Evolutionary conservation across 2,113 vertebrate species (phyloP), one percentile per base, ranked within the genome.

Genomic region (Ibidorhyncha struthersii): DNA sequence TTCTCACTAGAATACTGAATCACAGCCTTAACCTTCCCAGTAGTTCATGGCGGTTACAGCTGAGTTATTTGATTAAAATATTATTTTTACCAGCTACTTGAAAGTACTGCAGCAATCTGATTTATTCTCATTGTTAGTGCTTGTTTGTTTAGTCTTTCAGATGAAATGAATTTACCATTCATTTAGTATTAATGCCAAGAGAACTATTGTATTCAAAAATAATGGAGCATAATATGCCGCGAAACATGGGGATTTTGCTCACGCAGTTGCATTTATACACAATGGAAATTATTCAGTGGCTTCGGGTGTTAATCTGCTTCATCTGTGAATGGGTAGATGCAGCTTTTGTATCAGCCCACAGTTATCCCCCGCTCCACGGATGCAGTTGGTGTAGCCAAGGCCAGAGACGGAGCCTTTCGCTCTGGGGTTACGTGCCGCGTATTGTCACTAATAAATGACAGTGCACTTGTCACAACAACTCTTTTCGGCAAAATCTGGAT

Each of bases 21-120:
- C 55, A 4, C 66, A 73, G 49, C 79, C 82, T 86, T 79, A 40
- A 88, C 89, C 63, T 65, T 65, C 55, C 56, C 61, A 73, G 73
- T 10, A 77, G 86, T 70, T 97, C 78, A 22, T 25, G 56, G 72
- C 45, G 12, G 38, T 38, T 80, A 59, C 70, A 89, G 91, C 69
- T 30, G 74, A 95, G 89, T 81, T 79, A 88, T 93, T 93, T 84
- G 91, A 96, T 92, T 84, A 94, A 94, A 96, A 96, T 89, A 89
- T 72, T 85, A 69, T 79, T 95, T 95, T 95, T 84, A 63, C 71
- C 67, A 79, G 41, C 50, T 74, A 14, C 77, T 91, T 79, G 78
- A n/a, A 81, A 63, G 77, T 16, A 61, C 80, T 34, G 83, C 92
- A 74, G 91, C 86, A 66, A 29, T 79, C 81, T 77, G 88, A 74